A percentile compares a stretch with the other conserved stretches of the same genome.
Conservation (phyloP, 2,113 vertebrate species). For the Emydura subglobosa region DNA sequence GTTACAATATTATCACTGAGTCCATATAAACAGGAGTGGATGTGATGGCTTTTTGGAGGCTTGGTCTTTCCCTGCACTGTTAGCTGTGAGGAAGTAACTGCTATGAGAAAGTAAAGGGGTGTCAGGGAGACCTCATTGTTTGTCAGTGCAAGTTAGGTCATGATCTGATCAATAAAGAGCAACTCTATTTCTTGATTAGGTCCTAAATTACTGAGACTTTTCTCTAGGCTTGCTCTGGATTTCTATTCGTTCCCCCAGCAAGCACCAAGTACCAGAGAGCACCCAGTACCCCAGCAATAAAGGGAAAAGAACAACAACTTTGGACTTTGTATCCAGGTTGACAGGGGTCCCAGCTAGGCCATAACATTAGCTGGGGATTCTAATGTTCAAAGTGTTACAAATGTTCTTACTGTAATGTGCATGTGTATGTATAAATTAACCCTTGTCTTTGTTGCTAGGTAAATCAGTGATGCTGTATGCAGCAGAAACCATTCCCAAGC, state of each 20-base stretch:
- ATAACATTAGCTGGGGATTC: neutral
- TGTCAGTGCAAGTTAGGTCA: neutral
- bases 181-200: neutral
- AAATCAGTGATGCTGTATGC: constrained; percentile 94
- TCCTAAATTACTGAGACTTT: neutral
- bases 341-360: neutral
- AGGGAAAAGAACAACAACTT: neutral
- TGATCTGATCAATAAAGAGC: neutral
- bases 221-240: neutral
- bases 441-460: constrained; percentile 76
- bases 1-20: neutral
- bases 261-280: neutral
- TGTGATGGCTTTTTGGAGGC: neutral
- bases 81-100: neutral
- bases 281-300: neutral
- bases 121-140: neutral
- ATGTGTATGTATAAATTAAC: neutral
- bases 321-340: neutral
- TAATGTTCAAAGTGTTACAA: neutral
- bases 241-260: neutral
- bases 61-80: neutral
- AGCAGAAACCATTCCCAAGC: constrained; percentile 97
- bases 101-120: neutral
- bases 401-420: neutral
- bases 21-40: neutral